A percentile compares a stretch with the other conserved stretches of the same genome.
These are phyloP conservation scores for Brachypodius melanocephalos DNA, from an alignment of 2,113 vertebrate genomes.

Conservation along the genomic window DNA sequence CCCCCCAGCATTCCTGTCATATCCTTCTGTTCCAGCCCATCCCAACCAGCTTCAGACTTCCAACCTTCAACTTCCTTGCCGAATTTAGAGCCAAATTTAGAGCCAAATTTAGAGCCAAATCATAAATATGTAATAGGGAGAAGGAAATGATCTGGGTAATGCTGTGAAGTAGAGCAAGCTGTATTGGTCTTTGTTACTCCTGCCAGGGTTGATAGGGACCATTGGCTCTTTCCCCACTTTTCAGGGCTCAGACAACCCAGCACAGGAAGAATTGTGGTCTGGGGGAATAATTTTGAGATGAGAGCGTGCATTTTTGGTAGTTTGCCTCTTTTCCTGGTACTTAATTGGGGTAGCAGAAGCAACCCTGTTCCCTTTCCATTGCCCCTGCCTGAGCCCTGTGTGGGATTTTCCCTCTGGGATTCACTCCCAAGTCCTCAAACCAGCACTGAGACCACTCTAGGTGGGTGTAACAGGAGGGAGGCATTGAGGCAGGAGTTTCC, in stretches of 20 bases:
- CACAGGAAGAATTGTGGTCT: background rate
- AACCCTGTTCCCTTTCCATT: background rate
- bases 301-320: background rate
- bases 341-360: background rate
- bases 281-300: background rate
- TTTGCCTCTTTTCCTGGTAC: background rate
- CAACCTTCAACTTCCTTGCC: background rate
- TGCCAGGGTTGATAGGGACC: no score
- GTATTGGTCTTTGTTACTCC: background rate
- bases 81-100: background rate
- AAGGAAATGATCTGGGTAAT: fast-evolving
- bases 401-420: background rate
- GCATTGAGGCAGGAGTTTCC: background rate
- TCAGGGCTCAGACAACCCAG: background rate
- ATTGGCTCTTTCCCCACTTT: background rate
- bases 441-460: background rate
- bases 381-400: background rate
- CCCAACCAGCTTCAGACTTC: fast-evolving
- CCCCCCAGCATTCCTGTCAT: background rate
- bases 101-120: background rate
- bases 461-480: background rate
- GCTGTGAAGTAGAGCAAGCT: background rate
- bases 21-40: background rate
- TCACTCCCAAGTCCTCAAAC: background rate
- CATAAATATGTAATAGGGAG: background rate